Base-by-base conservation (phyloP, 2,888 invertebrate genomes). In the Spisula subtruncata region DNA sequence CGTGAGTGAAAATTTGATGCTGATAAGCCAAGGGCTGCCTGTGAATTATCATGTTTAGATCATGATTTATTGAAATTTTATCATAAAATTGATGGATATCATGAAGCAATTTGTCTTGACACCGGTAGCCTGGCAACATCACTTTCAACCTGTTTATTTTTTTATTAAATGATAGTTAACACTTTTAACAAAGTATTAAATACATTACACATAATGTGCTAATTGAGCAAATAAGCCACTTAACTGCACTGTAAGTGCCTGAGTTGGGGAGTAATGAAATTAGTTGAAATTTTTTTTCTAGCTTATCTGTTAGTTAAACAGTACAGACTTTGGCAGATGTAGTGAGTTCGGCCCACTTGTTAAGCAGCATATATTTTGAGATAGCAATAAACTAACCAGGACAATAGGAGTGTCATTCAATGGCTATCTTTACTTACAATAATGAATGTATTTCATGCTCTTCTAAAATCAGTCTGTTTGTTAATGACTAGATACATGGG, bases 1-100 rank as follows among this genome's bases (percentile, higher is more conserved):
- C 25, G 25, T 25, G 14, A 16, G 71, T 84, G 84, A 84, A 84
- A 84, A 84, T 84, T 84, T 71, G 71, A 46, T 32, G 75, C 8
- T 20, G 84, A 84, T 84, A 84, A 84, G 66, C 14, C 48, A 46
- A 20, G 66, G n/a, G 66, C 51, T 32, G 66, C n/a, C 56, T 84
- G 84, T 56, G 46, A 46, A 25, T 84, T 71, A 60, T 84, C 84
- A 84, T 84, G 84, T 66, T 46, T 48, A 60, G 60, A 84, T 84
- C 32, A 75, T 71, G 84, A 84, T 84, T 84, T 84, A 84, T 71
- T 75, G 66, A 66, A 48, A 35, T 60, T 46, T 84, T 84, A 84
- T 84, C 84, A 84, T 46, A 60, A 84, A 46, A 46, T 84, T 46
- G 29, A 20, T 71, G 71, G 60, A 25, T 66, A 71, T 84, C 71